A percentile compares a stretch with the other conserved stretches of the same genome.
phyloP scores from a whole-genome alignment of 2,797 vertebrate species.

The Aplochiton taeniatus region DNA sequence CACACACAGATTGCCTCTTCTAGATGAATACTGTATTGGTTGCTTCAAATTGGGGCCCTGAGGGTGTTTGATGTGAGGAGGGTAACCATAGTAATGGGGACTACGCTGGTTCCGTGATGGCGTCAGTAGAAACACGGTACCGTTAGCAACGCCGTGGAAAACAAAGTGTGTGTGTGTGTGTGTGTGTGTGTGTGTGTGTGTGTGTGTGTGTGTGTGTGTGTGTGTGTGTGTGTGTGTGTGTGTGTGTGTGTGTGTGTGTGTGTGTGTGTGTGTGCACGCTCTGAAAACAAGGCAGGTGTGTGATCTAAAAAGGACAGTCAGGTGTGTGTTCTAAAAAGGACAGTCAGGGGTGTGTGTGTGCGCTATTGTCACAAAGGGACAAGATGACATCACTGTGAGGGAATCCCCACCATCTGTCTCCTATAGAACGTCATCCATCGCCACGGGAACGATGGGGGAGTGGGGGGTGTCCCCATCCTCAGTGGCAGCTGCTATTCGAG shows the following conservation, averaged over 20 bases:
- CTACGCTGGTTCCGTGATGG: no score
- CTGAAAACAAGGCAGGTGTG: slow-evolving; percentile 6
- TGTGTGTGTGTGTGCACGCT: slow-evolving; percentile 1
- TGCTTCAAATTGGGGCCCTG: no score
- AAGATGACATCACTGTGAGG: slow-evolving; percentile 47
- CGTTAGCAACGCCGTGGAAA: no score
- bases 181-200: not conserved
- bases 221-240: not conserved
- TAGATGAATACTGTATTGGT: no score
- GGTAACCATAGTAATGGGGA: no score
- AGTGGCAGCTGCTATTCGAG: no score
- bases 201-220: not conserved
- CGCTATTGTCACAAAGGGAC: slow-evolving; percentile 9
- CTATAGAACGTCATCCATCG: slow-evolving; percentile 40
- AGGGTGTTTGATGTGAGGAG: no score
- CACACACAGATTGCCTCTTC: no score
- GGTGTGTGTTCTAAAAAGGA: not conserved
- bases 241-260: not conserved
- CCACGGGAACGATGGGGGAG: no score
- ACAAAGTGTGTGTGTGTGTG: no score
- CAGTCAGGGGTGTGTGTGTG: slow-evolving; percentile 3
- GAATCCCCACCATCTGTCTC: slow-evolving; percentile 60
- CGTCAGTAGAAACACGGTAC: no score
- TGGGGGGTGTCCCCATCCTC: not conserved
- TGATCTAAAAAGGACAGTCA: no score